Evolutionary conservation across 1,140 invertebrate species (phyloP).

Genomic region (Listronotus oregonensis): DNA sequence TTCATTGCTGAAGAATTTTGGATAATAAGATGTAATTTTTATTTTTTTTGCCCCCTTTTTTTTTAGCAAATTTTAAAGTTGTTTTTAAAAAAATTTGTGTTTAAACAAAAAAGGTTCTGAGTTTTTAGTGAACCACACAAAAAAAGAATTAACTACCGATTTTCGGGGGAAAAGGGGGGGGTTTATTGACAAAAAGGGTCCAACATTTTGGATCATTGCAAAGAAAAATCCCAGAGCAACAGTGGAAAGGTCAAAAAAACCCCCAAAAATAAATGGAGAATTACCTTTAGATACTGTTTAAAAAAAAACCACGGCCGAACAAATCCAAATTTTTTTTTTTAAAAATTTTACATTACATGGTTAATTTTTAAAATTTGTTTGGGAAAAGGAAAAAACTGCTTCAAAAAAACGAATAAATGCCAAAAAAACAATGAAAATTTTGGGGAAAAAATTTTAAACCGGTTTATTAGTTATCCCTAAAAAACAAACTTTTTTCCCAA

Average conservation of each 20-base stretch:
- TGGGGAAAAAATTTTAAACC: slow-evolving; percentile 92
- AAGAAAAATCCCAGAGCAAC: slow-evolving; percentile 77
- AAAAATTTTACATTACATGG: too few species aligned
- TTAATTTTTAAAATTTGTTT: too few species aligned
- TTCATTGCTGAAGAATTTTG: too few species aligned
- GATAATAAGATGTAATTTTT: too few species aligned
- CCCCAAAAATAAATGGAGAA: slow-evolving; percentile 93
- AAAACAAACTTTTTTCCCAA: slow-evolving; percentile 98
- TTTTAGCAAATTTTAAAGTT: too few species aligned
- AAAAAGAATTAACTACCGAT: slow-evolving; percentile 76
- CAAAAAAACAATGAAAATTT: slow-evolving; percentile 94
- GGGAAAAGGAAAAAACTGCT: slow-evolving; percentile 94
- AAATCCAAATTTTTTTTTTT: too few species aligned
- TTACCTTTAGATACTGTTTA: slow-evolving; percentile 91
- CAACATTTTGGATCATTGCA: slow-evolving; percentile 79
- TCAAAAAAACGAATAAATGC: slow-evolving; percentile 91
- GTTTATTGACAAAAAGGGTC: slow-evolving; percentile 85
- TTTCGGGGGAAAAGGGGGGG: slow-evolving; percentile 89
- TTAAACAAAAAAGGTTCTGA: not conserved
- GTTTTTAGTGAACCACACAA: slow-evolving; percentile 71
- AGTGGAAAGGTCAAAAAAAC: slow-evolving; percentile 84
- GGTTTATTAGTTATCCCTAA: slow-evolving; percentile 92
- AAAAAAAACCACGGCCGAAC: too few species aligned
- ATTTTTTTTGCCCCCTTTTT: too few species aligned
- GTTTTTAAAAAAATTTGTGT: not conserved